Base-by-base conservation (phyloP, 2,888 invertebrate genomes). In the Deroplatys truncata region DNA sequence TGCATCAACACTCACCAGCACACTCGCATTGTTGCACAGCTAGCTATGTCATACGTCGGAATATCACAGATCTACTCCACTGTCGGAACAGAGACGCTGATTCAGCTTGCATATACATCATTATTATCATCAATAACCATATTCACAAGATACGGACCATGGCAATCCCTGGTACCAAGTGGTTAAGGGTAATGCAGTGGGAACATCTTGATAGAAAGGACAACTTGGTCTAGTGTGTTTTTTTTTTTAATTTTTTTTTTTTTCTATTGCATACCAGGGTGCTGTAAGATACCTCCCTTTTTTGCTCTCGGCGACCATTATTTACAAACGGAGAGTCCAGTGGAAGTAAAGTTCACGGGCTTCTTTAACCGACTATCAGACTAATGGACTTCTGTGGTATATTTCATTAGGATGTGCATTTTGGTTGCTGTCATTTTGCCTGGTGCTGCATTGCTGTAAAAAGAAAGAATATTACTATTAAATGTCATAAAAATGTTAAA, bases 321-420 rank as follows among this genome's bases (percentile, higher is more conserved):
- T 87, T 10, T 87, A 87, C 87, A 87, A 87, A 87, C 82, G n/a
- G 87, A 87, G 87, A 87, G 87, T 87, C 87, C 87, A 87, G 82
- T 83, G 87, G 87, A 82, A 83, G 83, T 83, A 83, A 87, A 87
- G 82, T 49, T 31, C 83, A 35, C 82, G 35, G 29, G 35, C 82
- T 82, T 87, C 83, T 56, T 87, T 87, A 16, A 87, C 35, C 43
- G 87, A 87, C 85, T 89, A 96, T 96, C 96, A 97, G 95, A 96
- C 96, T 93, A 95, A 92, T 91, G 95, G 94, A 43, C 93, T 90
- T 85, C 91, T 93, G 86, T 95, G 94, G 93, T 95, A 95, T 90
- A 97, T 97, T 94, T 97, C 97, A 93, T 97, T 97, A 92, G 97
- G 97, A 94, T 97, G 97, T 92, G 96, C 95, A 93, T 97, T 97